Percentiles rank a stretch among this genome's conserved stretches.
Evolutionary conservation across 2,113 vertebrate genomes (phyloP).

Genomic region (Oreochromis tanganicae): DNA sequence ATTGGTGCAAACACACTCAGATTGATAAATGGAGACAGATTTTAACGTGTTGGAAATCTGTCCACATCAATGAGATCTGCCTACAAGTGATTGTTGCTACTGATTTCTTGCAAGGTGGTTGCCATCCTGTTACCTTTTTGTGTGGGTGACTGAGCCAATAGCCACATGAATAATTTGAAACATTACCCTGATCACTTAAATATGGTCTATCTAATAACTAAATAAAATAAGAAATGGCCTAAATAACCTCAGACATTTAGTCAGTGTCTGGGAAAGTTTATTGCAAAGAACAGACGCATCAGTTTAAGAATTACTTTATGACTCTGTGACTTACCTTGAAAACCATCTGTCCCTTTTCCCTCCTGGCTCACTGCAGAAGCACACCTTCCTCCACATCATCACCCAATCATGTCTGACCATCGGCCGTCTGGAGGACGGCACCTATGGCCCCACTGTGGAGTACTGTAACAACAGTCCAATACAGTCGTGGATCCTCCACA

Average conservation of each 20-base stretch:
- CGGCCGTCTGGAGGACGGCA: slow-evolving; percentile 80
- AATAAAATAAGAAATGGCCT: neutral
- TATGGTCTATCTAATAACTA: neutral
- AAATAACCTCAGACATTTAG: neutral
- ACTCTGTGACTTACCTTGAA: slow-evolving; percentile 27
- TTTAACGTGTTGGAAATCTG: neutral
- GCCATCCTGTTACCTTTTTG: neutral
- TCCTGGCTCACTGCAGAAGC: slow-evolving; percentile 76
- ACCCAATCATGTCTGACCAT: slow-evolving; percentile 93
- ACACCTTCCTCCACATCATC: slow-evolving; percentile 85
- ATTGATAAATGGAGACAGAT: neutral
- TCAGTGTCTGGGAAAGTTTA: neutral
- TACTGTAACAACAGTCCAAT: slow-evolving; percentile 76
- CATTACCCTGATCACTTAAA: neutral
- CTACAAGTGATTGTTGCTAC: neutral
- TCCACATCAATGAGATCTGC: neutral
- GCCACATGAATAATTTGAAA: neutral
- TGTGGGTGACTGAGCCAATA: neutral
- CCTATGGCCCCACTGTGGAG: slow-evolving; percentile 82
- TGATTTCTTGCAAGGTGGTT: neutral
- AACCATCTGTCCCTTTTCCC: slow-evolving; percentile 36
- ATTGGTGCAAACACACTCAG: neutral
- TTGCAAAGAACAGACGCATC: neutral
- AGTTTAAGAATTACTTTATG: neutral
- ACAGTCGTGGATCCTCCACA: slow-evolving; percentile 83